Evolutionary conservation across 2,888 invertebrate genomes (phyloP), one percentile per base, ranked within the genome.

Genomic region (Tenodera sinensis): DNA sequence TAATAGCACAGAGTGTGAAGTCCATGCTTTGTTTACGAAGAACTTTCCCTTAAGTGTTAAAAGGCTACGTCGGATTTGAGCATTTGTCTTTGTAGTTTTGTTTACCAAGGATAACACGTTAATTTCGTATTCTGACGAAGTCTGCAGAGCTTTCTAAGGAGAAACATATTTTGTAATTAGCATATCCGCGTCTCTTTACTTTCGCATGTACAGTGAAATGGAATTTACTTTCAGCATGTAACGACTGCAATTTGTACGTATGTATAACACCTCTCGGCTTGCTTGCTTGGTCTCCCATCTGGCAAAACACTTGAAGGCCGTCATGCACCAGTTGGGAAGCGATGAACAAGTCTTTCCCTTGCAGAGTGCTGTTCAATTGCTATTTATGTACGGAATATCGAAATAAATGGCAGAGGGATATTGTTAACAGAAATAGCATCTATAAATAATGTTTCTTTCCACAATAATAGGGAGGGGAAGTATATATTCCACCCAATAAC

Each of bases 251-350:
- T 71, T 71, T 71, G 54, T 71, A 71, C 54, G 20, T 20, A 25
- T 42, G 42, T 42, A 42, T 42, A 42, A 42, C 42, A 42, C 42
- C 42, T 42, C 87, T 83, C 34, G 82, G 83, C 87, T 87, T 83
- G 34, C 87, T 87, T 83, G 34, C 30, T 82, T 87, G 87, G 34
- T 15, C 83, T 87, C 82, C 42, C 87, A 81, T 28, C 82, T 87
- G 87, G 27, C 82, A 82, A 87, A 87, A 87, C 83, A 87, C 87
- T 83, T 87, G 87, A 87, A 87, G 87, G 87, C 42, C 82, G 83
- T 42, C 87, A 87, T 87, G 87, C 87, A 83, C 87, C 87, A 87
- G 83, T 87, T 87, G 54, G 15, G 54, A 20, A 8, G 54, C 54
- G 54, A 71, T 20, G 54, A 71, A 25, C 54, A 20, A 71, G 54